Base-by-base conservation (phyloP, 2,113 vertebrate species). In the Oxyruncus cristatus region DNA sequence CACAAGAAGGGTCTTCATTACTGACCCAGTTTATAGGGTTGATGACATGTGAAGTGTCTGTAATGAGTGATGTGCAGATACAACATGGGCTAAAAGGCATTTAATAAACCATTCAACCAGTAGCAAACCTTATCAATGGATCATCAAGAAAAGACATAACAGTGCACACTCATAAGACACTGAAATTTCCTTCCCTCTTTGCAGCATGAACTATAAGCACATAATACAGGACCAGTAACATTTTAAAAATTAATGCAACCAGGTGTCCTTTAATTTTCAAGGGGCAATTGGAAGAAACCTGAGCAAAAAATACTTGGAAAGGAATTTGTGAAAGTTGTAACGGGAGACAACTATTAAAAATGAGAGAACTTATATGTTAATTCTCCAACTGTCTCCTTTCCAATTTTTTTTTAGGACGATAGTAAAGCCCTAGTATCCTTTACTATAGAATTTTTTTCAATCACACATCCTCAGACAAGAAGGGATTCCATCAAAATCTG, bases 91-190 rank as follows among this genome's bases (percentile, higher is more conserved):
- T 75, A 74, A 95, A 96, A 95, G 33, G 12, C 58, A 82, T 88
- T 82, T 95, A 91, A 80, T 65, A 94, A 84, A 78, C n/a, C 21
- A 70, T 91, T 95, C 85, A 93, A 70, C 49, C n/a, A 62, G 24
- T 8, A 76, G 33, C 21, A 91, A 92, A 75, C 52, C 22, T 6
- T 81, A 84, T 86, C 72, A 88, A 68, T 86, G 76, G 63, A 66
- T 96, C 79, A 91, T 95, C 88, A 91, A 90, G 72, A 75, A 47
- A 83, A 81, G 72, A 55, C 3, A 2, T 63, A 59, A 78, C 20
- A 65, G n/a, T 0, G 4, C 33, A 49, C 26, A 70, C 52, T 46
- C 65, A 77, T 67, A 77, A 90, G 67, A 70, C 9, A 59, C 41
- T 56, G n/a, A 88, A 66, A 88, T 92, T 79, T 79, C 62, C 52